Percentiles rank a stretch among this genome's conserved stretches.
Conservation (phyloP, 2,113 vertebrate genomes). For the Peromyscus maniculatus region DNA sequence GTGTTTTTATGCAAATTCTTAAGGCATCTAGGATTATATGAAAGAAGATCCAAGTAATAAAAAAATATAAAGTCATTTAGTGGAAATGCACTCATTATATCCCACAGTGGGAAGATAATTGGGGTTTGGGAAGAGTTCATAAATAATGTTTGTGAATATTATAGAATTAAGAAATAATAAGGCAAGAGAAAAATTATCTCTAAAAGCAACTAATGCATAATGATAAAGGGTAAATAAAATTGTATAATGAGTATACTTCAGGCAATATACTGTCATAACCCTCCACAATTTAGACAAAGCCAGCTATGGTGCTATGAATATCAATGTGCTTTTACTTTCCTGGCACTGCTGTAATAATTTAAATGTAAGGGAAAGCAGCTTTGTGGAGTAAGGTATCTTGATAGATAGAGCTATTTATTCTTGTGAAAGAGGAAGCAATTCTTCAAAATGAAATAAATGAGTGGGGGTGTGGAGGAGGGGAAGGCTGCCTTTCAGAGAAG, state of each 20-base stretch:
- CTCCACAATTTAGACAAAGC: neutral
- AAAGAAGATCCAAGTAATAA: constrained; percentile 34
- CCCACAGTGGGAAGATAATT: neutral
- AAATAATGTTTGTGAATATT: neutral
- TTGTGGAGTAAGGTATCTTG: neutral
- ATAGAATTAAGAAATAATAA: constrained; percentile 44
- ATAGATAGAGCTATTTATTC: constrained; percentile 16
- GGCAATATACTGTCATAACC: neutral
- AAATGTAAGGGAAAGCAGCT: neutral
- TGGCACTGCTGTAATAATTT: neutral
- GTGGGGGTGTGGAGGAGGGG: neutral
- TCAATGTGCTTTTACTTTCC: neutral
- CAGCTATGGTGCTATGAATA: neutral
- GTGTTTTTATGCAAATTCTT: neutral
- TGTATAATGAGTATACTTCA: neutral
- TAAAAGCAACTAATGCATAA: neutral
- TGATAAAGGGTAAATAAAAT: neutral
- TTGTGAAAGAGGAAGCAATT: neutral
- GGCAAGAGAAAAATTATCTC: constrained; percentile 25
- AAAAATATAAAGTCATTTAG: constrained; percentile 2
- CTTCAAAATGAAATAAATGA: neutral
- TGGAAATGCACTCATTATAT: constrained; percentile 20
- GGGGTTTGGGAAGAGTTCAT: constrained; percentile 24
- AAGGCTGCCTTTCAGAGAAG: neutral
- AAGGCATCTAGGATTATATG: neutral